These are phyloP conservation scores for Balaeniceps rex DNA, from an alignment of 2,113 vertebrate species.

Conservation along the genomic window DNA sequence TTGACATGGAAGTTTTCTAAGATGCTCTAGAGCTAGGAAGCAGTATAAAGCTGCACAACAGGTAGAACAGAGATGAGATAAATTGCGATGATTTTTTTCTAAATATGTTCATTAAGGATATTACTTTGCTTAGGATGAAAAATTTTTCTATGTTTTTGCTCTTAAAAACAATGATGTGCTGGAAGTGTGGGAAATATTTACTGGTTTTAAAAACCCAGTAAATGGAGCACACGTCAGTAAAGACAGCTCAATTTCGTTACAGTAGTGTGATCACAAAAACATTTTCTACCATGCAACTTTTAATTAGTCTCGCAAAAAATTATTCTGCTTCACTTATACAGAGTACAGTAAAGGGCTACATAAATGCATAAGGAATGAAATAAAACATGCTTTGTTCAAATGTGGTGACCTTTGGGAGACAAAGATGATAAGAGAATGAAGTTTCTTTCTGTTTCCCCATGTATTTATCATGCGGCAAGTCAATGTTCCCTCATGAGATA, in stretches of 20 bases:
- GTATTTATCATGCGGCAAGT: conserved; percentile 18
- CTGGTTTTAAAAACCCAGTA: conserved; percentile 11
- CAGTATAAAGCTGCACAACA: not conserved
- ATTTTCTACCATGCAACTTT: conserved; percentile 45
- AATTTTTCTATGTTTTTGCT: not conserved
- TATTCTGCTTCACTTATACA: conserved; percentile 58
- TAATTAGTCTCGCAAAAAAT: conserved; percentile 54
- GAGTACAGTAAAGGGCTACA: conserved; percentile 56
- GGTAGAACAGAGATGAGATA: not conserved
- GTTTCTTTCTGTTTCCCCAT: conserved; percentile 24
- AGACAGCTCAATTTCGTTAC: conserved; percentile 55
- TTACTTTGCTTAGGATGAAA: not conserved
- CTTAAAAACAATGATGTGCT: not conserved
- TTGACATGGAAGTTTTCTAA: not conserved
- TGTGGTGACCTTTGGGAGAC: conserved; percentile 7
- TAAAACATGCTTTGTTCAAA: conserved; percentile 44
- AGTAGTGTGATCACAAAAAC: conserved; percentile 60
- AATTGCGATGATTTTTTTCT: not conserved
- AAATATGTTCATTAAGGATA: not conserved
- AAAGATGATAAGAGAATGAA: conserved; percentile 39
- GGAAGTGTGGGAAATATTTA: conserved; percentile 59
- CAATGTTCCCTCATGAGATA: conserved; percentile 50
- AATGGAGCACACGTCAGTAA: conserved; percentile 46
- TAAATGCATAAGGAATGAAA: conserved; percentile 42
- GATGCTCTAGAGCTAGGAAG: not conserved